Evolutionary conservation across 2,797 vertebrate species (phyloP).

Genomic region (Heliangelus exortis): DNA sequence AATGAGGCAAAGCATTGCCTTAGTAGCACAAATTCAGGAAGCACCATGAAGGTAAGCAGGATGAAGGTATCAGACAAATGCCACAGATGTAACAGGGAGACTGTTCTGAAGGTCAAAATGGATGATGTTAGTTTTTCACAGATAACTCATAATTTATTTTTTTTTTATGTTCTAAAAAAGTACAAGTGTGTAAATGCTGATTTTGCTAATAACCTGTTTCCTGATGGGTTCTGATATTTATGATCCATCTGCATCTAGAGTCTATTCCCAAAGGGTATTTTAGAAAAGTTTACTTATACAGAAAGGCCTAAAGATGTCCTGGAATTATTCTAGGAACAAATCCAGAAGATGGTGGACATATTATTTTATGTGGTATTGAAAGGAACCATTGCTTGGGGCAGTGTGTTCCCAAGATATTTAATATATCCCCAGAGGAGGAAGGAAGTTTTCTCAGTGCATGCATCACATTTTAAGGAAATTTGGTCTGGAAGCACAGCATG

Average conservation of each 20-base stretch:
- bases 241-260: constrained; percentile 19
- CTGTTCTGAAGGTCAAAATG: not conserved
- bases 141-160: not conserved
- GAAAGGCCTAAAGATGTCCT: constrained; percentile 26
- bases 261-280: not conserved
- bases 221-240: not conserved
- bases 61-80: not conserved
- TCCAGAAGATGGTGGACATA: constrained; percentile 2
- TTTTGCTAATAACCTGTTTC: constrained; percentile 10
- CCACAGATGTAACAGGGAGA: not conserved
- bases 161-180: not conserved
- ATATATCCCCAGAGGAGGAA: not conserved
- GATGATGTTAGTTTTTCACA: not conserved
- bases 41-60: not conserved
- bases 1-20: not conserved
- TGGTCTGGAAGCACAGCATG: not conserved
- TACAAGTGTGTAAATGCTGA: not conserved
- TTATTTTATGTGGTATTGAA: not conserved
- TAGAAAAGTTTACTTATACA: not conserved
- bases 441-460: not conserved
- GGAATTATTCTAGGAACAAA: constrained; percentile 26
- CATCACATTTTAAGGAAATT: not conserved
- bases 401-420: not conserved
- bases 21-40: not conserved
- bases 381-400: not conserved